phyloP scores from a whole-genome alignment of 1,140 invertebrate species.

The Berghia stephanieae region DNA sequence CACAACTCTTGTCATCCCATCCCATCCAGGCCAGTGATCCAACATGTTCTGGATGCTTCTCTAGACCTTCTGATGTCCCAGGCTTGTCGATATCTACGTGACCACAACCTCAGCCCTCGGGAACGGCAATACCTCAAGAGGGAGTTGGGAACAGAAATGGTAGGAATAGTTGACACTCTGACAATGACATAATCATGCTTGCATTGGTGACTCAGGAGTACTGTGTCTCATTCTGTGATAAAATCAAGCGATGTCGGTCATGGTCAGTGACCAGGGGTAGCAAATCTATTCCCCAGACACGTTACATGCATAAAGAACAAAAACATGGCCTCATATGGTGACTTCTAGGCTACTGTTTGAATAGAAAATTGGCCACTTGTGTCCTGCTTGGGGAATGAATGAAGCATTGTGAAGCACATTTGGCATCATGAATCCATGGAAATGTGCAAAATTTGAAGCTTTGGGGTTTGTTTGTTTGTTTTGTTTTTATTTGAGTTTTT shows the following conservation, averaged over 20 bases:
- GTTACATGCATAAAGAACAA: background rate
- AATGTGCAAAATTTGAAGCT: too few species aligned
- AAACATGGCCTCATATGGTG: background rate
- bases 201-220: background rate
- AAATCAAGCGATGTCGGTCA: too few species aligned
- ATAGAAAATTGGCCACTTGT: too few species aligned
- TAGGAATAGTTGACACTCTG: slow-evolving; percentile 28
- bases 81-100: slow-evolving; percentile 58
- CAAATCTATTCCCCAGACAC: background rate
- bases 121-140: slow-evolving; percentile 66
- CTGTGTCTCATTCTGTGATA: background rate
- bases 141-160: slow-evolving; percentile 66
- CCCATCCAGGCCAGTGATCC: slow-evolving; percentile 46
- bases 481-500: too few species aligned
- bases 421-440: too few species aligned
- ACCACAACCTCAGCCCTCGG: slow-evolving; percentile 50
- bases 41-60: slow-evolving; percentile 55
- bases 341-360: too few species aligned
- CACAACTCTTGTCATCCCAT: background rate
- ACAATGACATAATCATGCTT: background rate
- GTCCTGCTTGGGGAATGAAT: too few species aligned
- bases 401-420: too few species aligned
- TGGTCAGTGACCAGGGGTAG: background rate
- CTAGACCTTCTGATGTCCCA: slow-evolving; percentile 63
- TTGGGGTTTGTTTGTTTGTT: too few species aligned